phyloP scores from a whole-genome alignment of 2,888 invertebrate species.

The Cataglyphis altisquamis region DNA sequence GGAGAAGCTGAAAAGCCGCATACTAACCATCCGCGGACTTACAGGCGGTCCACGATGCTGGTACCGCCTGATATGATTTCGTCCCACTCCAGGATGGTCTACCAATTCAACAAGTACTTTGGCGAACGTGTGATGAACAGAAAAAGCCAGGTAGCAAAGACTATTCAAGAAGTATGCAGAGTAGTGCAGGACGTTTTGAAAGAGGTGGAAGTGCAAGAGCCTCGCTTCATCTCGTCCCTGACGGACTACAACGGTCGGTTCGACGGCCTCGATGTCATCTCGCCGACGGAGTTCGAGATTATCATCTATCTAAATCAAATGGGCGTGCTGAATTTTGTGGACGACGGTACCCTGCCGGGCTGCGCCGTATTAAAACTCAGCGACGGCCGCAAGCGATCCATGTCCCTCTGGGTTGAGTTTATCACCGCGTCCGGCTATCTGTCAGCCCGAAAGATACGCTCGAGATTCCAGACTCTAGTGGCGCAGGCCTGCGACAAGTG shows the following conservation, averaged over 20 bases:
- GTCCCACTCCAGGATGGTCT: slow-evolving; percentile 97
- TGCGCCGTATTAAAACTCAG: slow-evolving; percentile 97
- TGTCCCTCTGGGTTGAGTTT: slow-evolving; percentile 99
- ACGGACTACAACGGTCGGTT: slow-evolving; percentile 96
- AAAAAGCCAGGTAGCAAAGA: slow-evolving; percentile 94
- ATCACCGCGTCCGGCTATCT: slow-evolving; percentile 98
- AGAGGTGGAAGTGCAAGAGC: slow-evolving; percentile 98
- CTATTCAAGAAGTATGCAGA: slow-evolving; percentile 95
- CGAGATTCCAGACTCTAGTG: slow-evolving; percentile 96
- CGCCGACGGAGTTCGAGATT: slow-evolving; percentile 97
- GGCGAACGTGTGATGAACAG: slow-evolving; percentile 95
- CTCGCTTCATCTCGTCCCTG: slow-evolving; percentile 96
- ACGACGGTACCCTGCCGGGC: slow-evolving; percentile 97
- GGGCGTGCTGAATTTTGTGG: slow-evolving; percentile 99
- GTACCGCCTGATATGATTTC: slow-evolving; percentile 97
- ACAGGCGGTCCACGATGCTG: slow-evolving; percentile 88
- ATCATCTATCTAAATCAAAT: slow-evolving; percentile 98
- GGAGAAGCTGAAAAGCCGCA: slow-evolving; percentile 9
- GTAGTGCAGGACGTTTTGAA: slow-evolving; percentile 98
- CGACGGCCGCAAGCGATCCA: slow-evolving; percentile 97
- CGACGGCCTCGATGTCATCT: slow-evolving; percentile 97
- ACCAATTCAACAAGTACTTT: slow-evolving; percentile 98
- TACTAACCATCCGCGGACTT: slow-evolving; percentile 47
- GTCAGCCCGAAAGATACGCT: slow-evolving; percentile 97
- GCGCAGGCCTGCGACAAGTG: slow-evolving; percentile 97